phyloP scores from a whole-genome alignment of 2,113 vertebrate genomes.

The Suncus etruscus region DNA sequence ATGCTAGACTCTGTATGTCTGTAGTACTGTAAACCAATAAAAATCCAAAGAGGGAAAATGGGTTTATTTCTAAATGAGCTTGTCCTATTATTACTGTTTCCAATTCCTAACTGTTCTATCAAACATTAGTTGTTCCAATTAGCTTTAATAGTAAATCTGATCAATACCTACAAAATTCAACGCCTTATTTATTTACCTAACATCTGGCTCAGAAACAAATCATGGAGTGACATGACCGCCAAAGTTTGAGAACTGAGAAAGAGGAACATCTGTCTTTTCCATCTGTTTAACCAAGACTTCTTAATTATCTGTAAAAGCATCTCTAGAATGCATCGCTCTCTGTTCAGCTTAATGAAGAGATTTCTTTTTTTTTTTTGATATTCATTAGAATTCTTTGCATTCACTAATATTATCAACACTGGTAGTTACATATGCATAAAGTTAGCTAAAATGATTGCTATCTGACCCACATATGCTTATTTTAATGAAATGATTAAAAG shows the following conservation, averaged over 20 bases:
- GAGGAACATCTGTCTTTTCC: slow-evolving; percentile 68
- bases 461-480: neutral
- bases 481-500: slow-evolving; percentile 41
- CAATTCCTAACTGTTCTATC: slow-evolving; percentile 7
- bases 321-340: slow-evolving; percentile 39
- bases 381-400: neutral
- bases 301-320: slow-evolving; percentile 73
- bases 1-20: too few species aligned
- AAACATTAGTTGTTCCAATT: slow-evolving; percentile 23
- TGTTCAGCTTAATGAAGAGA: slow-evolving; percentile 47
- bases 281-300: slow-evolving; percentile 66
- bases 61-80: slow-evolving; percentile 45
- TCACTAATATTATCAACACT: neutral
- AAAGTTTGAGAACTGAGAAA: slow-evolving; percentile 50
- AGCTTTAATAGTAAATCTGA: slow-evolving; percentile 43
- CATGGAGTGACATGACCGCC: slow-evolving; percentile 55
- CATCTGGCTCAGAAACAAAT: slow-evolving; percentile 63
- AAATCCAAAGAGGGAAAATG: neutral
- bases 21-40: too few species aligned
- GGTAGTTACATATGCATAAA: neutral
- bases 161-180: slow-evolving; percentile 32
- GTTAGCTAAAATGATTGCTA: neutral
- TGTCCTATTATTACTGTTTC: slow-evolving; percentile 25
- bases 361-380: neutral
- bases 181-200: slow-evolving; percentile 40